Percentiles rank a stretch among this genome's conserved stretches.
Conservation (phyloP, 2,113 vertebrate species). For the Nannospalax galili region DNA sequence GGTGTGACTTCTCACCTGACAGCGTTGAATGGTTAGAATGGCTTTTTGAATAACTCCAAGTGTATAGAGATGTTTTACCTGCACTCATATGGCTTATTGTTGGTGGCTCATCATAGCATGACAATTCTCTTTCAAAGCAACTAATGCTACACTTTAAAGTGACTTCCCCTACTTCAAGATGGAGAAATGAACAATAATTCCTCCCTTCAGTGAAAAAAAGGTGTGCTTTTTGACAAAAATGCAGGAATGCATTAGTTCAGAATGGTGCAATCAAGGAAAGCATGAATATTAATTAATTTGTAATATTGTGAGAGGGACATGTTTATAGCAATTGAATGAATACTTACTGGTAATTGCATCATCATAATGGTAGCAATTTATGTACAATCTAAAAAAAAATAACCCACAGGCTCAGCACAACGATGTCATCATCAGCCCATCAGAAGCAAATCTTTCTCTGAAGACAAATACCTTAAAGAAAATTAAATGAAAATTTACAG, state of each 20-base stretch:
- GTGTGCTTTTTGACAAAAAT: constrained; percentile 77
- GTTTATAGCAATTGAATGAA: constrained; percentile 87
- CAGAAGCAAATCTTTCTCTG: constrained; percentile 77
- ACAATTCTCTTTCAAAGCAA: constrained; percentile 60
- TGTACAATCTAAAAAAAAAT: constrained; percentile 83
- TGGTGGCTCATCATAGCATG: constrained; percentile 13
- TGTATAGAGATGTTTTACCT: constrained; percentile 29
- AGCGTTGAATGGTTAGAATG: constrained; percentile 58
- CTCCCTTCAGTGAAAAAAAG: constrained; percentile 39
- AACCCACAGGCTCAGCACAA: constrained; percentile 60
- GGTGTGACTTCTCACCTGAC: constrained; percentile 29
- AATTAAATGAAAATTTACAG: constrained; percentile 38
- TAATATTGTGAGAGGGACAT: constrained; percentile 80
- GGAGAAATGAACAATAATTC: constrained; percentile 70
- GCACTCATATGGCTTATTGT: constrained; percentile 42
- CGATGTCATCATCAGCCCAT: constrained; percentile 81
- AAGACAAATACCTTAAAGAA: constrained; percentile 75
- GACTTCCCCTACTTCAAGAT: constrained; percentile 61
- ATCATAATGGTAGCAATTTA: constrained; percentile 84
- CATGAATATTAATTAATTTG: constrained; percentile 88
- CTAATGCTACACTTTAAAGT: constrained; percentile 20
- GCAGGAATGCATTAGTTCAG: constrained; percentile 76
- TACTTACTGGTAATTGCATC: constrained; percentile 84
- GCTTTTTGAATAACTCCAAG: constrained; percentile 53
- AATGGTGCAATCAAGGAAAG: constrained; percentile 76